Percentiles rank a stretch among this genome's conserved stretches.
These are phyloP conservation scores for Bostrychus sinensis DNA, from an alignment of 2,113 vertebrate genomes.

Conservation along the genomic window DNA sequence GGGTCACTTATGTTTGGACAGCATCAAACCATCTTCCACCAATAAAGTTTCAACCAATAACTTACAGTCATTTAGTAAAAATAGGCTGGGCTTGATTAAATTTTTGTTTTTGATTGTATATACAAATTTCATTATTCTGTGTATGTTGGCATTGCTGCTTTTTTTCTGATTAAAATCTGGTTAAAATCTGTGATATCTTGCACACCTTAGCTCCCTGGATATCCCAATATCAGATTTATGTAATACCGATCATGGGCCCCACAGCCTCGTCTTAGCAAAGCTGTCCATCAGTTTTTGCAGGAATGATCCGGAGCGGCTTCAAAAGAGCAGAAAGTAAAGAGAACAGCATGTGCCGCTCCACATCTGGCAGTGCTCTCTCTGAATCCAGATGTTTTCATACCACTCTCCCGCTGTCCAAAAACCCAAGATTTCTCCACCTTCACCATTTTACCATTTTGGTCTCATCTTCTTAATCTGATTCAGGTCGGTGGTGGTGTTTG, in stretches of 20 bases:
- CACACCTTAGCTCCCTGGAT: background rate
- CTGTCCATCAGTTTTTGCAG: background rate
- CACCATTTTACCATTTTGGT: conserved; percentile 16
- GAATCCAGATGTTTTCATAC: conserved; percentile 73
- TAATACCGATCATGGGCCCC: background rate
- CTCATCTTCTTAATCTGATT: background rate
- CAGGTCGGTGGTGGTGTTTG: conserved; percentile 3
- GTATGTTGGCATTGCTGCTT: no score
- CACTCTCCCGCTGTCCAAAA: conserved; percentile 30
- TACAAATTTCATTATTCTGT: no score
- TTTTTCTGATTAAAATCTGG: background rate
- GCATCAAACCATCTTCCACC: no score
- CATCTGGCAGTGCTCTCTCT: conserved; percentile 46
- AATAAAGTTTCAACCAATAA: no score
- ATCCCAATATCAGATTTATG: background rate
- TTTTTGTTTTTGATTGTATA: no score
- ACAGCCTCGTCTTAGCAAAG: background rate
- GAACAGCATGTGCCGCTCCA: conserved; percentile 78
- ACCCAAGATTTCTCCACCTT: conserved; percentile 1
- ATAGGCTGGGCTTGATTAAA: no score
- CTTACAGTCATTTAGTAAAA: no score
- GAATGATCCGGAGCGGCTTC: conserved; percentile 15
- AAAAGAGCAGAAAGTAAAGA: conserved; percentile 23
- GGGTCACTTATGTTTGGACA: no score
- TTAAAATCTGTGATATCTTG: background rate